Percentiles rank a stretch among this genome's conserved stretches.
Evolutionary conservation across 2,113 vertebrate genomes (phyloP).

Genomic region (Sceloporus tristichus): DNA sequence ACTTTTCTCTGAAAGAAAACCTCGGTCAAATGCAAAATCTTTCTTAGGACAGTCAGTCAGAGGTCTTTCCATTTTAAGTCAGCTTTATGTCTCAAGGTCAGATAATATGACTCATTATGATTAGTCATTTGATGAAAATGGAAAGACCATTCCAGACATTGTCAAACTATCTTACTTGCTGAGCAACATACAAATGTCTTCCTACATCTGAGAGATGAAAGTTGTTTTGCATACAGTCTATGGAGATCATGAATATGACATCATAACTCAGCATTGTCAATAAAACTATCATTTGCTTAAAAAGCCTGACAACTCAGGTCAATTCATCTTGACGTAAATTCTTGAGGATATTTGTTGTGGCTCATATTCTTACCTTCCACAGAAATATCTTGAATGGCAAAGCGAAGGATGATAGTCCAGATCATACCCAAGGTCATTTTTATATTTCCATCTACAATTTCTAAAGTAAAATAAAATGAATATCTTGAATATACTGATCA

Average conservation of each 20-base stretch:
- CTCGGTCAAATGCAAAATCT: background rate
- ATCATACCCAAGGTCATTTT: constrained; percentile 99
- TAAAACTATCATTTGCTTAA: constrained; percentile 14
- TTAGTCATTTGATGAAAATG: background rate
- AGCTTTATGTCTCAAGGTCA: background rate
- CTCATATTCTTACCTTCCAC: constrained; percentile 90
- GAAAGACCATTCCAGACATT: background rate
- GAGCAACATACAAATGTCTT: background rate
- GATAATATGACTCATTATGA: background rate
- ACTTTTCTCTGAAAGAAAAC: background rate
- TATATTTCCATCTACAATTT: constrained; percentile 97
- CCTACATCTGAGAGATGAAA: background rate
- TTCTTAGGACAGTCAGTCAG: background rate
- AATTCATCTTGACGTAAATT: background rate
- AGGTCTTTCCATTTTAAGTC: background rate
- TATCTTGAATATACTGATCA: background rate
- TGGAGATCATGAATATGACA: background rate
- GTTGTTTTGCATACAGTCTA: background rate
- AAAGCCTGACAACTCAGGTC: background rate
- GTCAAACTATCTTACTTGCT: background rate
- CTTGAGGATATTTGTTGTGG: background rate
- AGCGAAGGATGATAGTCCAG: constrained; percentile 99
- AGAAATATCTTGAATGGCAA: constrained; percentile 98
- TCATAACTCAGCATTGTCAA: background rate
- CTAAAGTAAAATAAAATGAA: constrained; percentile 74